Evolutionary conservation across 2,888 invertebrate genomes (phyloP).

Genomic region (Slavum lentiscoides): DNA sequence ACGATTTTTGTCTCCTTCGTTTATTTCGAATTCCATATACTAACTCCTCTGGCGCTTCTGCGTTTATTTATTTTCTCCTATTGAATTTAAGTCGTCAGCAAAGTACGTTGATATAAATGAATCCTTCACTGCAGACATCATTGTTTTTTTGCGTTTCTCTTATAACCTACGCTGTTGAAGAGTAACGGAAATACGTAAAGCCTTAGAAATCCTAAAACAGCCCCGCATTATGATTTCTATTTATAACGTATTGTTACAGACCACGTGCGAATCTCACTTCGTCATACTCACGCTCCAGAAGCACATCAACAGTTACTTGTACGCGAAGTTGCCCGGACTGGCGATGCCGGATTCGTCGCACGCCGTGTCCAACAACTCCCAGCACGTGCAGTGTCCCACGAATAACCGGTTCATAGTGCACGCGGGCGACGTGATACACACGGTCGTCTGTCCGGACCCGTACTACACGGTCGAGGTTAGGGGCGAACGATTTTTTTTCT

Average conservation of each 20-base stretch:
- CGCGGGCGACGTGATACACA: slow-evolving; percentile 69
- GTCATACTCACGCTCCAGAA: slow-evolving; percentile 76
- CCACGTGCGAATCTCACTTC: slow-evolving; percentile 77
- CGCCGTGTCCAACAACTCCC: slow-evolving; percentile 62
- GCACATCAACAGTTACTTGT: slow-evolving; percentile 68
- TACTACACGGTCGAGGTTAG: slow-evolving; percentile 56
- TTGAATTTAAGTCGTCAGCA: too few relatives aligned
- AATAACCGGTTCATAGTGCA: slow-evolving; percentile 79
- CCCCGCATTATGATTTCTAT: neutral
- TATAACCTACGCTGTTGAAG: too few relatives aligned
- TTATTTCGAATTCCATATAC: too few relatives aligned
- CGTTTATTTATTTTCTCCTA: too few relatives aligned
- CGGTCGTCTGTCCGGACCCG: slow-evolving; percentile 67
- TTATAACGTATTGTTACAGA: slow-evolving; percentile 62
- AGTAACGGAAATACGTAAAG: too few relatives aligned
- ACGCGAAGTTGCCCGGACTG: slow-evolving; percentile 74
- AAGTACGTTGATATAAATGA: too few relatives aligned
- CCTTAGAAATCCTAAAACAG: too few relatives aligned
- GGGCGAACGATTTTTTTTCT: neutral
- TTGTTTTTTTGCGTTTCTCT: too few relatives aligned
- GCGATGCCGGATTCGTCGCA: slow-evolving; percentile 56
- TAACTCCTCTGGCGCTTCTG: too few relatives aligned
- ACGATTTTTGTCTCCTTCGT: too few relatives aligned
- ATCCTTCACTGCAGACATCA: too few relatives aligned
- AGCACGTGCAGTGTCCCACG: slow-evolving; percentile 67